Evolutionary conservation across 2,113 vertebrate species (phyloP), one percentile per base, ranked within the genome.

Genomic region (Syngnathus floridae): DNA sequence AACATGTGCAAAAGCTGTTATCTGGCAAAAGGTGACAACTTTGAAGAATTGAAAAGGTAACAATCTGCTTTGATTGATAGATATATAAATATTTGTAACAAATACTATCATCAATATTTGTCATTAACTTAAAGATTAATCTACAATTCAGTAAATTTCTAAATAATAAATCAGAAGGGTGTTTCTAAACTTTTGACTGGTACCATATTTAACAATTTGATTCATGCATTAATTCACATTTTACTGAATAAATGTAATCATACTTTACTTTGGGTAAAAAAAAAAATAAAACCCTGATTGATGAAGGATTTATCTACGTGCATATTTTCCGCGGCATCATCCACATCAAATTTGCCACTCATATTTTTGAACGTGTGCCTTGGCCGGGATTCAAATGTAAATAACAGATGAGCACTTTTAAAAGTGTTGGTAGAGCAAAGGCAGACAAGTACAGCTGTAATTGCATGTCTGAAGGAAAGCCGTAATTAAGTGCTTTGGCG

Each of bases 401-500:
- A 76, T 65, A 64, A 72, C 67, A 75, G 40, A 69, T 52, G 49
- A 56, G 43, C 54, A 54, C 54, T 72, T 75, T 57, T 31, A 35
- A 56, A 63, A 64, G 22, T 74, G 78, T 70, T 52, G 66, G 74
- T 51, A 63, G 43, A 67, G 36, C 62, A 62, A 38, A 66, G 62
- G 35, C 72, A 71, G 73, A 76, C 69, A 62, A 51, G 26, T 56
- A 31, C 22, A 41, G 38, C 70, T 60, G 51, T 84, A 84, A 88
- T 83, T 85, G 74, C 35, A 78, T 10, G 78, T 86, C 80, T 85
- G 78, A 76, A 63, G 35, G 66, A 67, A 70, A 48, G 40, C 79
- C 72, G 59, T 69, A 74, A 84, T 86, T 78, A 79, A 67, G 72
- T 74, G 57, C 74, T 87, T 82, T 51, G 64, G 73, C 72, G 78